Base-by-base conservation (phyloP, 2,797 vertebrate genomes). In the Silurus aristotelis region DNA sequence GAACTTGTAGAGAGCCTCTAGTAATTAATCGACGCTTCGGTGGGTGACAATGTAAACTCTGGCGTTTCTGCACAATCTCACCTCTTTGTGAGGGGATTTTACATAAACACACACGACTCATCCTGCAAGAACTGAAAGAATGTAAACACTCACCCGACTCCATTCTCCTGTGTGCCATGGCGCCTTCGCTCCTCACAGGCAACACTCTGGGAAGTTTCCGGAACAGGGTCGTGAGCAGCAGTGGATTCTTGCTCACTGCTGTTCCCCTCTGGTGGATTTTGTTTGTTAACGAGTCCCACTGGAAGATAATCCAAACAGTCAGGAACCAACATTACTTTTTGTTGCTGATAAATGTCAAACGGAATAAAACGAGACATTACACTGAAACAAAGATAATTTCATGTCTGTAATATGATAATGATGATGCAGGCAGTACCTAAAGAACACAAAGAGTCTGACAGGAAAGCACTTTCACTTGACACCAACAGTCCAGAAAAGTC, bases 91-190 rank as follows among this genome's bases (percentile, higher is more conserved):
- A 77, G 67, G 85, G 84, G 82, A 88, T 87, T 88, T 88, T 85
- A 89, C 88, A 87, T 87, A 87, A 87, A 90, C 86, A 90, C 85
- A 73, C 81, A 72, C 82, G 76, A 82, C 82, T 85, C 81, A 77
- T 88, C 87, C 83, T 87, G 87, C 85, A 85, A 87, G 76, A 88
- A 80, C 84, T 61, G 79, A 43, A 77, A 72, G 88, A 91, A 89
- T 90, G 88, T 90, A 90, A 90, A 90, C 88, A 89, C 88, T 90
- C 79, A 92, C 91, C 91, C 78, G 67, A 48, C 89, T 89, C 86
- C 89, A 83, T 90, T 87, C 85, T 91, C 85, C 27, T 48, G 79
- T 60, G 80, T 77, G 67, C 83, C 46, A 64, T 72, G 80, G 38
- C 25, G 72, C 8, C 20, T 43, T 73, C 38, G 46, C 80, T 84